Evolutionary conservation across 2,888 invertebrate species (phyloP).

Genomic region (Desoria tigrina): DNA sequence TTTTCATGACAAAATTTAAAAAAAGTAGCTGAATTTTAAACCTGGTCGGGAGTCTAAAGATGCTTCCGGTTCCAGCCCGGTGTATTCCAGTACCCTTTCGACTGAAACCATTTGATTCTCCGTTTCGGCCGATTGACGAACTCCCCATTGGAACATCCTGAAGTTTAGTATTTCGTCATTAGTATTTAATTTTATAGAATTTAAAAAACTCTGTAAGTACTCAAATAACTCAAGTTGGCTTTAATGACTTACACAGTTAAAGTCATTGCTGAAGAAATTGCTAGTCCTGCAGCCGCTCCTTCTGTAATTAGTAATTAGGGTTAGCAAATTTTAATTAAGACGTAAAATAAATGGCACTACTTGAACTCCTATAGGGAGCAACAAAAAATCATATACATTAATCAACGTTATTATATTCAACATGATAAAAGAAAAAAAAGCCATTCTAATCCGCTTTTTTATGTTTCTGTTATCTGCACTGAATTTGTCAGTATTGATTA

Average conservation of each 20-base stretch:
- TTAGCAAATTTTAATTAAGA: too few relatives aligned
- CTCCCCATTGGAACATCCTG: slow-evolving; percentile 65
- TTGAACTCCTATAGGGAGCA: too few relatives aligned
- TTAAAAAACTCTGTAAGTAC: neutral
- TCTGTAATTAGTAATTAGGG: slow-evolving; percentile 31
- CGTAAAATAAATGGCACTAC: too few relatives aligned
- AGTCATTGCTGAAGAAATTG: slow-evolving; percentile 71
- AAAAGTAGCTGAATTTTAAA: neutral
- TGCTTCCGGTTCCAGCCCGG: slow-evolving; percentile 58
- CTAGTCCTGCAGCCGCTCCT: slow-evolving; percentile 71
- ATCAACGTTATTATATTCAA: too few relatives aligned
- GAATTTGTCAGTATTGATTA: too few relatives aligned
- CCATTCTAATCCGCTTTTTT: too few relatives aligned
- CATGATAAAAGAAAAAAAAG: too few relatives aligned
- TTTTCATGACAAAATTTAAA: neutral
- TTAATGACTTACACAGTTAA: slow-evolving; percentile 70
- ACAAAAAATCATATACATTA: too few relatives aligned
- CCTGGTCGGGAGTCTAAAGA: slow-evolving; percentile 54
- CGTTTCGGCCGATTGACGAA: slow-evolving; percentile 74
- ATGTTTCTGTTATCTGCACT: too few relatives aligned
- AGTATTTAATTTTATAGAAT: too few relatives aligned
- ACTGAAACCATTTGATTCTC: slow-evolving; percentile 56
- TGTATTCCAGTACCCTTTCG: slow-evolving; percentile 61
- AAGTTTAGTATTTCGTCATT: too few relatives aligned
- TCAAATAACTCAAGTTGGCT: slow-evolving; percentile 1